These are phyloP conservation scores for Nemoura dubitans DNA, from an alignment of 2,888 invertebrate species.

Conservation along the genomic window DNA sequence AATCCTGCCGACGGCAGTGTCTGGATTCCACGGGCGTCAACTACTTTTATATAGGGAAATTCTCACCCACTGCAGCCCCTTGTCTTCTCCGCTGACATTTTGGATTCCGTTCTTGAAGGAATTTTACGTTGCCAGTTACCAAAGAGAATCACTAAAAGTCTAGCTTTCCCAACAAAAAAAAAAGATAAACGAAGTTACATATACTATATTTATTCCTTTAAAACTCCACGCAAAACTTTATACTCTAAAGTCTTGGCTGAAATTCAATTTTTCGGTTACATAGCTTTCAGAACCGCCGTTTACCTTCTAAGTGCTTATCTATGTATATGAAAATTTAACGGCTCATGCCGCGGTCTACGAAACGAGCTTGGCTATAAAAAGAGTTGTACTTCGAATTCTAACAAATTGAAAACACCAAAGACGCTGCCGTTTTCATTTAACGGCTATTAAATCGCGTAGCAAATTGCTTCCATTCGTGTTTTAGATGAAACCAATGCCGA, in stretches of 20 bases:
- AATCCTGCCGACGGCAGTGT: not conserved
- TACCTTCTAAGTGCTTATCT: constrained; percentile 24
- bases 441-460: not conserved
- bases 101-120: constrained; percentile 25
- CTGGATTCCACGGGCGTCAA: constrained; percentile 31
- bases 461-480: not conserved
- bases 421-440: constrained; percentile 23
- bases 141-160: constrained; percentile 30
- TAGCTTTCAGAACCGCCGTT: constrained; percentile 1
- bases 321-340: constrained; percentile 38
- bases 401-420: constrained; percentile 18
- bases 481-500: not conserved
- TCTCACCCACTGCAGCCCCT: constrained; percentile 36
- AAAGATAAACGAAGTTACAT: constrained; percentile 21
- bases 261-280: constrained; percentile 34
- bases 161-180: constrained; percentile 15
- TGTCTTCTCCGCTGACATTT: constrained; percentile 34
- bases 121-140: constrained; percentile 10
- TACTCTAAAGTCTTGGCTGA: constrained; percentile 32
- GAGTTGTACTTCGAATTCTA: not conserved
- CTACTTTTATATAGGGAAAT: constrained; percentile 41
- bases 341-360: not conserved
- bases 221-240: constrained; percentile 32
- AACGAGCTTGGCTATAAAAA: constrained; percentile 22
- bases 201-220: constrained; percentile 21